These are phyloP conservation scores for Rhincodon typus DNA, from an alignment of 2,797 vertebrate species.

Conservation along the genomic window DNA sequence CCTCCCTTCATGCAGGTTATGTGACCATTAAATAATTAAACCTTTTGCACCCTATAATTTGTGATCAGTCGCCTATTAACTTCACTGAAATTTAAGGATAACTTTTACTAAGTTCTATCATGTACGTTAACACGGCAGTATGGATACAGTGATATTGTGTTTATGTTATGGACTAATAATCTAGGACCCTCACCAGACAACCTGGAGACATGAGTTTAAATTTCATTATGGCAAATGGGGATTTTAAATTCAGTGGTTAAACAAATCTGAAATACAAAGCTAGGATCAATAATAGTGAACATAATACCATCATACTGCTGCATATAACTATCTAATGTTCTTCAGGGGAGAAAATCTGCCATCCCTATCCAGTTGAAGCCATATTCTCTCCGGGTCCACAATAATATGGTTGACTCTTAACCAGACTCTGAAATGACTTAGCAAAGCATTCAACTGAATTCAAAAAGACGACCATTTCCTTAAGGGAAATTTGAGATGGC, in stretches of 20 bases:
- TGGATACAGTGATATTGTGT: neutral
- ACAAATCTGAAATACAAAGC: neutral
- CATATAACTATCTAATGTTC: no score
- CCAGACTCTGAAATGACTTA: no score
- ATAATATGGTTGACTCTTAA: no score
- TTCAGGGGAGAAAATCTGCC: no score
- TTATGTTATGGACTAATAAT: neutral
- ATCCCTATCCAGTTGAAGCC: no score
- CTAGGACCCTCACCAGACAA: neutral
- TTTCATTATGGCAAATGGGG: neutral
- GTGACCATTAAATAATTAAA: conserved; percentile 25
- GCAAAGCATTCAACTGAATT: no score
- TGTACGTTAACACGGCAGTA: neutral
- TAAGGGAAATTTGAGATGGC: neutral
- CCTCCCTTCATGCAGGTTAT: conserved; percentile 8
- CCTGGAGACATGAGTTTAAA: neutral
- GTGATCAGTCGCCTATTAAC: neutral
- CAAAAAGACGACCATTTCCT: neutral
- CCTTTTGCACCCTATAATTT: neutral
- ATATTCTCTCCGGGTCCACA: no score
- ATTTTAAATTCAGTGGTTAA: neutral
- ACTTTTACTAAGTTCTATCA: neutral
- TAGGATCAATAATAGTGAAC: neutral
- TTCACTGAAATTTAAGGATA: neutral
- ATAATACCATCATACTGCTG: neutral